phyloP scores from a whole-genome alignment of 1,140 invertebrate genomes.

The Melipona quadrifasciata region DNA sequence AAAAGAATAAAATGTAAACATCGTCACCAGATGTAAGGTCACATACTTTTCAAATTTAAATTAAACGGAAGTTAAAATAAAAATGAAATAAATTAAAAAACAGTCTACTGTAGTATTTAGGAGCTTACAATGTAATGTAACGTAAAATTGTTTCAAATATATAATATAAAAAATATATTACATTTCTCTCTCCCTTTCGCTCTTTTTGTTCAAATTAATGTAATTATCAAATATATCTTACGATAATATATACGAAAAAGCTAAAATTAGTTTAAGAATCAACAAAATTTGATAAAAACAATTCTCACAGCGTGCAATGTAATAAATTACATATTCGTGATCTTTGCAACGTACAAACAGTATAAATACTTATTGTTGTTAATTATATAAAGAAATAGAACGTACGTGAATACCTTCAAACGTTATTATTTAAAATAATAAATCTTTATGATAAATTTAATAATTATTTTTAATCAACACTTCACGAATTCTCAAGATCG shows the following conservation, averaged over 20 bases:
- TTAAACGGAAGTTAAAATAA: not conserved
- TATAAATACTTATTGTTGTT: slow-evolving; percentile 5
- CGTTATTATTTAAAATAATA: slow-evolving; percentile 19
- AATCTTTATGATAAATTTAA: slow-evolving; percentile 31
- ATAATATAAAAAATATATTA: not conserved
- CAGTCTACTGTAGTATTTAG: not conserved
- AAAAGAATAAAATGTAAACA: not conserved
- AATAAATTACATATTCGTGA: not conserved
- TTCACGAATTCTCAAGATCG: slow-evolving; percentile 14
- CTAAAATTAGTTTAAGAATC: not conserved
- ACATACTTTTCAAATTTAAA: not conserved
- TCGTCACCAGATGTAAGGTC: not conserved
- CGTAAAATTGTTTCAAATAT: not conserved
- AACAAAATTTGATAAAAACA: slow-evolving; percentile 18
- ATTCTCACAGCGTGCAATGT: slow-evolving; percentile 13
- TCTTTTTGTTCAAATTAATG: not conserved
- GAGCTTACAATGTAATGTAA: not conserved
- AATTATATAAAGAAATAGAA: slow-evolving; percentile 14
- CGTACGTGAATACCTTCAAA: slow-evolving; percentile 44
- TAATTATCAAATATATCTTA: not conserved
- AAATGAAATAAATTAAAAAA: not conserved
- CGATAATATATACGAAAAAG: too few relatives aligned
- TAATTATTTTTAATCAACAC: slow-evolving; percentile 27
- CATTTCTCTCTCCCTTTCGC: not conserved
- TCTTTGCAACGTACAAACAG: not conserved